Conservation (phyloP, 1,140 invertebrate species). For the Thrips palmi region DNA sequence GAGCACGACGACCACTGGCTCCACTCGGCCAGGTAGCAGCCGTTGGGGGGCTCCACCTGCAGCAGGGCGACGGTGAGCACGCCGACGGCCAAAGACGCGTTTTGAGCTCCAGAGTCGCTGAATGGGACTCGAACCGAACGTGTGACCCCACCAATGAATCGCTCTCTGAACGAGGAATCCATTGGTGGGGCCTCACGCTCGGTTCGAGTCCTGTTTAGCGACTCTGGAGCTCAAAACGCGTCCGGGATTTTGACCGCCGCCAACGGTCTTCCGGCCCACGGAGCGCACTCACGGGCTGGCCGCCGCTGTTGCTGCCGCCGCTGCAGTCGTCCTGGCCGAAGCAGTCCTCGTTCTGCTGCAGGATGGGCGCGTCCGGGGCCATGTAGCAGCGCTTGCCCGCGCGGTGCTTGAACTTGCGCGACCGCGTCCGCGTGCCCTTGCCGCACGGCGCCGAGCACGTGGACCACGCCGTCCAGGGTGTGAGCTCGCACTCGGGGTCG, state of each 20-base stretch:
- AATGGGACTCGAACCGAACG: too few relatives aligned
- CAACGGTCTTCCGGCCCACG: too few relatives aligned
- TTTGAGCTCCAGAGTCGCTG: too few relatives aligned
- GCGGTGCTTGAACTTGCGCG: too few relatives aligned
- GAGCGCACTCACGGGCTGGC: not conserved
- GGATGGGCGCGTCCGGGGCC: constrained; percentile 10
- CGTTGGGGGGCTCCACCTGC: constrained; percentile 21
- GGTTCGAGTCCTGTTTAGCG: too few relatives aligned
- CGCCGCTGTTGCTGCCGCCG: not conserved
- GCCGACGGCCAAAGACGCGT: too few relatives aligned
- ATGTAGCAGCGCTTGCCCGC: not conserved
- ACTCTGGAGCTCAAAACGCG: not conserved
- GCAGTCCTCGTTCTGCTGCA: constrained; percentile 21
- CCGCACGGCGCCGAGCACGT: too few relatives aligned
- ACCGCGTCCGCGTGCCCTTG: too few relatives aligned
- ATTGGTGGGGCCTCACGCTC: too few relatives aligned
- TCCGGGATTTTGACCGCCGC: too few relatives aligned
- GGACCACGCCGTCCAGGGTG: constrained; percentile 10
- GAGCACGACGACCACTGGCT: constrained; percentile 27
- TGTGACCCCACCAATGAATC: too few relatives aligned
- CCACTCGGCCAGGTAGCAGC: constrained; percentile 29
- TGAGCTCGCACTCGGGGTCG: constrained; percentile 32
- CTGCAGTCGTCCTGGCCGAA: constrained; percentile 11
- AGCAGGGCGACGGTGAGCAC: not conserved
- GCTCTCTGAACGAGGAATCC: too few relatives aligned